These are phyloP conservation scores for Planococcus citri DNA, from an alignment of 1,140 invertebrate species.

Conservation along the genomic window DNA sequence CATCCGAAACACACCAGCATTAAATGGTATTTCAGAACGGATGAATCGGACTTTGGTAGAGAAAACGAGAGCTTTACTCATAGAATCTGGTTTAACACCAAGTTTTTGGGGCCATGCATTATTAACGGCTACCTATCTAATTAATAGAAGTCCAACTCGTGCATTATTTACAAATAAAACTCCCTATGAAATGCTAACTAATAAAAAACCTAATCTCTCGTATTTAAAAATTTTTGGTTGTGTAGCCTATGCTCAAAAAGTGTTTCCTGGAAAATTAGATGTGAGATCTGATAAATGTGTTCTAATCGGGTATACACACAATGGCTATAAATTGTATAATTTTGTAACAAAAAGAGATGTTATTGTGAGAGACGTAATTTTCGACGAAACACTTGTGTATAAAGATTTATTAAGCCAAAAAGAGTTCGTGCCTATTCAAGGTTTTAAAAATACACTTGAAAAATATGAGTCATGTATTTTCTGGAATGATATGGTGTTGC, in stretches of 20 bases:
- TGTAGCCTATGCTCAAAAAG: background rate
- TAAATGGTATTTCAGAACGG: constrained; percentile 33
- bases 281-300: constrained; percentile 22
- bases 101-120: constrained; percentile 33
- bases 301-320: constrained; percentile 28
- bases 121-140: constrained; percentile 18
- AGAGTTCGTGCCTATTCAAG: too few relatives aligned
- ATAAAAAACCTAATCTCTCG: constrained; percentile 25
- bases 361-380: constrained; percentile 1
- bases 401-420: too few relatives aligned
- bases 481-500: too few relatives aligned
- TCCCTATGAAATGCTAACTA: constrained; percentile 21
- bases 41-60: constrained; percentile 31
- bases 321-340: constrained; percentile 23
- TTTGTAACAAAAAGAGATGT: background rate
- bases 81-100: constrained; percentile 26
- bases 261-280: constrained; percentile 31
- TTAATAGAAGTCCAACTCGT: constrained; percentile 22
- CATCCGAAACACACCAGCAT: constrained; percentile 29
- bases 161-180: constrained; percentile 21
- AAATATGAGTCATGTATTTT: too few relatives aligned
- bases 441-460: too few relatives aligned
- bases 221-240: constrained; percentile 31
- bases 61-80: constrained; percentile 30
- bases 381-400: background rate